These are phyloP conservation scores for Cromileptes altivelis DNA, from an alignment of 2,113 vertebrate genomes.

Conservation along the genomic window DNA sequence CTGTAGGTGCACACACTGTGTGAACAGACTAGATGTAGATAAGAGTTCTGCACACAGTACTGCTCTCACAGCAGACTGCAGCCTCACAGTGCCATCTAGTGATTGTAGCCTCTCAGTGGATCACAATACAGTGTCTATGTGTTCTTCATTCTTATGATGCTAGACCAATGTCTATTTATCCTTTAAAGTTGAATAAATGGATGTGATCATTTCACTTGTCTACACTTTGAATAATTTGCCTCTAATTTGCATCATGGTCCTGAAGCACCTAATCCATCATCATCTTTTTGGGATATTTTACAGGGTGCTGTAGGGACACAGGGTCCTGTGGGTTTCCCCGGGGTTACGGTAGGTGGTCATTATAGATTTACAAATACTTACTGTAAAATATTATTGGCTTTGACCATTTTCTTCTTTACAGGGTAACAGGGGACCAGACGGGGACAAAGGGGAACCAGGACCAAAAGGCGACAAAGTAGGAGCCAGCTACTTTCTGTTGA, in stretches of 20 bases:
- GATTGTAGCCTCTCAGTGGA: not conserved
- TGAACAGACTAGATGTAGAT: not conserved
- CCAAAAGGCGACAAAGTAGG: conserved; percentile 88
- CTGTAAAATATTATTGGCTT: not conserved
- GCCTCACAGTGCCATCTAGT: conserved; percentile 57
- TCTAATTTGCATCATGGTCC: not conserved
- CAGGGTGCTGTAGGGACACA: conserved; percentile 85
- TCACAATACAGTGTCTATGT: not conserved
- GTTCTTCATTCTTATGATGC: not conserved
- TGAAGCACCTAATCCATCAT: not conserved
- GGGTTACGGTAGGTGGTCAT: conserved; percentile 79
- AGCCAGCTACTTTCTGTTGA: conserved; percentile 10
- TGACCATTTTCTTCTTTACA: conserved; percentile 58
- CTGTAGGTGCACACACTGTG: not conserved
- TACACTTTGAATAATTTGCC: not conserved
- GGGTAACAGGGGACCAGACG: conserved; percentile 84
- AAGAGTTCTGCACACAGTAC: not conserved
- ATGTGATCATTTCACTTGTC: not conserved
- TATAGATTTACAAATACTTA: not conserved
- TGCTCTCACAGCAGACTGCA: not conserved
- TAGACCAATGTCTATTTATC: not conserved
- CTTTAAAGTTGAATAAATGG: not conserved
- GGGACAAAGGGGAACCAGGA: conserved; percentile 87
- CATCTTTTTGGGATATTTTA: conserved; percentile 7
- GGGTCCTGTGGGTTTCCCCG: conserved; percentile 83